Evolutionary conservation across 2,888 invertebrate species (phyloP), one percentile per base, ranked within the genome.

Genomic region (Ditula angustiorana): DNA sequence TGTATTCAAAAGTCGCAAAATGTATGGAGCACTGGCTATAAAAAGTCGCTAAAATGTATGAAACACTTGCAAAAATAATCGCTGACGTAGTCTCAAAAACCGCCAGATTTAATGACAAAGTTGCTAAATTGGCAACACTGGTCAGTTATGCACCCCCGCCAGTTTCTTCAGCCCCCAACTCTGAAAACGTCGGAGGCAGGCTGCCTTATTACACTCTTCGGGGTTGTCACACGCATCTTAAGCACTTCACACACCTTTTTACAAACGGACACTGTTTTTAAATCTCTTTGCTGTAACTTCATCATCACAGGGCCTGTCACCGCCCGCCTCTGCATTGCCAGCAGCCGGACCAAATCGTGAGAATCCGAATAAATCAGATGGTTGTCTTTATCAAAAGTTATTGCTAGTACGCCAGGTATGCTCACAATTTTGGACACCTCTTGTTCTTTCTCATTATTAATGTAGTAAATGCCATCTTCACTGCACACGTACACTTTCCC

Each of bases 301-400:
- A 41, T 41, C 8, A 41, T 3, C 19, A 19, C 16, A 8, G 41
- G 41, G 8, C 19, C 41, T 19, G 16, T 7, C 2, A 41, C 41
- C 2, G 41, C 10, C 4, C 21, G 30, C 19, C 5, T 21, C 10
- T 50, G 30, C 30, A 19, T 19, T 21, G 50, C 28, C 30, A 50
- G 11, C 5, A 63, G 33, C 41, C 87, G 78, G 0, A 85, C 72
- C 10, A 91, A 71, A 49, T 90, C 87, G 19, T 82, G 87, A 0
- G 90, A 89, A 72, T 88, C 83, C 0, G 90, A 86, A 77, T 90
- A 91, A 49, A 90, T 87, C 0, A 90, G 71, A 68, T 88, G 79
- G 62, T 91, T 90, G 3, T 73, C 63, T 24, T 70, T 83, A 69
- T 91, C 91, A 65, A 91, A 91, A 0, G 88, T 76, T 47, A 91